Conservation (phyloP, 2,888 invertebrate species). For the Sussaba pulchella region DNA sequence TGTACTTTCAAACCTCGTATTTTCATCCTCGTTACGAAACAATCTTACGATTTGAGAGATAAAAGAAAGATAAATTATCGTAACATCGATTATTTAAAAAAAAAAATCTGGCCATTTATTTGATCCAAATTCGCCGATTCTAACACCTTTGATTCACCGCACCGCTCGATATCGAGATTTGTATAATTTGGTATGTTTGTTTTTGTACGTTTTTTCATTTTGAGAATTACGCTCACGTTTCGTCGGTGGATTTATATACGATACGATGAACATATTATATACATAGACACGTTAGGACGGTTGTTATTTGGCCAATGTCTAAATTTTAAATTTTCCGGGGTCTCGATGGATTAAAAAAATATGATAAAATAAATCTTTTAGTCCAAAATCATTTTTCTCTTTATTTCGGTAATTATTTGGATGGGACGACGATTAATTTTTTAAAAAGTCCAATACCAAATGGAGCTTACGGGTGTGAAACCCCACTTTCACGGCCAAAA, state of each 20-base stretch:
- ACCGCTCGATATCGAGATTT: conserved; percentile 62
- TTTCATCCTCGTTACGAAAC: conserved; percentile 41
- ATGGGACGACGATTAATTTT: too few relatives aligned
- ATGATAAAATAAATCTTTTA: too few relatives aligned
- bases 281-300: conserved; percentile 2
- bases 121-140: conserved; percentile 66
- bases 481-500: too few relatives aligned
- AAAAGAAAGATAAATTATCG: conserved; percentile 48
- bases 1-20: conserved; percentile 59
- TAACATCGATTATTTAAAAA: conserved; percentile 35
- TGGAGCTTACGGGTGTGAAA: too few relatives aligned
- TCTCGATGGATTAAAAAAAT: too few relatives aligned
- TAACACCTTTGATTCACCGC: conserved; percentile 63
- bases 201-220: conserved; percentile 35
- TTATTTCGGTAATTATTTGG: too few relatives aligned
- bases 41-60: conserved; percentile 58
- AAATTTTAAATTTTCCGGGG: too few relatives aligned
- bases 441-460: too few relatives aligned
- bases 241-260: conserved; percentile 49
- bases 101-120: conserved; percentile 59
- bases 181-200: conserved; percentile 67
- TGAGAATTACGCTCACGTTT: conserved; percentile 64
- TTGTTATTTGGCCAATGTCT: too few relatives aligned
- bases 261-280: conserved; percentile 5
- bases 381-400: too few relatives aligned